Conservation (phyloP, 2,797 vertebrate genomes). For the Onychomys torridus region DNA sequence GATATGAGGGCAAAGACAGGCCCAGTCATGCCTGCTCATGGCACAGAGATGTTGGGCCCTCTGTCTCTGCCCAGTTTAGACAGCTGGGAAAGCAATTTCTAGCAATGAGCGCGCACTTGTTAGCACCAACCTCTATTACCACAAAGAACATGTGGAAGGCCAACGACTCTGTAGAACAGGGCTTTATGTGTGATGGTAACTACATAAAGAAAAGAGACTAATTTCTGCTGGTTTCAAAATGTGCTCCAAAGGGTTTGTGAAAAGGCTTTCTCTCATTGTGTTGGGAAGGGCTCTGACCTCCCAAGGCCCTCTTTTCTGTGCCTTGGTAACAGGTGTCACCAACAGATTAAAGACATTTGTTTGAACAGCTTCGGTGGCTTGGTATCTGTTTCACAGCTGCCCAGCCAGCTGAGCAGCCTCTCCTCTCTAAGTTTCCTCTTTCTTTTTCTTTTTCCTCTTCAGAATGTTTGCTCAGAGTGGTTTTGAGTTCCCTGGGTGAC, state of each 20-base stretch:
- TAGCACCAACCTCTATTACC: neutral
- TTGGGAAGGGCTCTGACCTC: constrained; percentile 27
- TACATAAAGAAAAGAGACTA: neutral
- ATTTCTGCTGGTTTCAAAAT: constrained; percentile 14
- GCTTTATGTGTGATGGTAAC: constrained; percentile 45
- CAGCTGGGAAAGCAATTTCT: neutral
- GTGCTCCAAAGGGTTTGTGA: neutral
- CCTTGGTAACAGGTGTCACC: constrained; percentile 55
- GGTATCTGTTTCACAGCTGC: constrained; percentile 59
- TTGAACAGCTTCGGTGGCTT: constrained; percentile 60
- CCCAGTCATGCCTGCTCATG: neutral
- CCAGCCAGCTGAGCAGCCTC: neutral
- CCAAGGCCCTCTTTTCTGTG: neutral
- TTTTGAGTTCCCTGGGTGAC: constrained; percentile 30
- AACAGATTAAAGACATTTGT: constrained; percentile 74
- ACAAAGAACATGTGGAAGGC: neutral
- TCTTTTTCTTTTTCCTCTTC: neutral
- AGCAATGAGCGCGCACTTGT: constrained; percentile 2
- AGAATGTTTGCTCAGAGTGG: constrained; percentile 38
- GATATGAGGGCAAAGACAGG: neutral
- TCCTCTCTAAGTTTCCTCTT: neutral
- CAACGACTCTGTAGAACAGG: neutral
- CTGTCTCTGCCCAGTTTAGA: neutral
- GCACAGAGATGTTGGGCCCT: neutral
- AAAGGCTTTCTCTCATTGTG: neutral